Evolutionary conservation across 2,888 invertebrate genomes (phyloP).

Genomic region (Dasypogon diadema): DNA sequence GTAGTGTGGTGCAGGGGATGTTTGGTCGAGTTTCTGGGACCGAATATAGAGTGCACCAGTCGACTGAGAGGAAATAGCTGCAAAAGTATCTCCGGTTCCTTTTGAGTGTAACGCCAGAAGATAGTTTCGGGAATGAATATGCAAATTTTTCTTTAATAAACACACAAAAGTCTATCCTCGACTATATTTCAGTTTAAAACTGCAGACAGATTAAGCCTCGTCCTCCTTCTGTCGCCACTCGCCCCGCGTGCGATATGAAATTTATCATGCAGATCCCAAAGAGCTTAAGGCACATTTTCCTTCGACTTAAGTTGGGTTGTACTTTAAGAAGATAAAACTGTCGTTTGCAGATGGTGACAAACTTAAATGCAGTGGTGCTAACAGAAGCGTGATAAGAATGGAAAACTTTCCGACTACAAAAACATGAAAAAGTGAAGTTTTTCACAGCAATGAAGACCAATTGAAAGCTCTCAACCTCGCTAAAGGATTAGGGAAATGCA

Average conservation of each 20-base stretch:
- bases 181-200: conserved; percentile 5
- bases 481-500: conserved; percentile 39
- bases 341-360: conserved; percentile 48
- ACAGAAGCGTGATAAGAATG: conserved; percentile 45
- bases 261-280: conserved; percentile 37
- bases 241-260: conserved; percentile 14
- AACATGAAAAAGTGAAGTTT: conserved; percentile 24
- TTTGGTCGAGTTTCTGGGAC: too few relatives aligned
- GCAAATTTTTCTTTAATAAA: conserved; percentile 22
- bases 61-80: too few relatives aligned
- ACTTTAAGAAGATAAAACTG: conserved; percentile 46
- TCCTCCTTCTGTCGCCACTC: neutral
- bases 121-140: neutral
- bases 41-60: too few relatives aligned
- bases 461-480: conserved; percentile 38
- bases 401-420: conserved; percentile 28
- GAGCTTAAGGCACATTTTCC: conserved; percentile 45
- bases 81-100: too few relatives aligned
- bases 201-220: conserved; percentile 19
- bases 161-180: neutral
- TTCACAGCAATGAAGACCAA: conserved; percentile 11
- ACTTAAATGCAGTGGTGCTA: conserved; percentile 36
- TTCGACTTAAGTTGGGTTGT: conserved; percentile 19
- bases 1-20: too few relatives aligned
- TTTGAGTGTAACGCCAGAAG: neutral